phyloP scores from a whole-genome alignment of 2,113 vertebrate species.

The Alligator sinensis region DNA sequence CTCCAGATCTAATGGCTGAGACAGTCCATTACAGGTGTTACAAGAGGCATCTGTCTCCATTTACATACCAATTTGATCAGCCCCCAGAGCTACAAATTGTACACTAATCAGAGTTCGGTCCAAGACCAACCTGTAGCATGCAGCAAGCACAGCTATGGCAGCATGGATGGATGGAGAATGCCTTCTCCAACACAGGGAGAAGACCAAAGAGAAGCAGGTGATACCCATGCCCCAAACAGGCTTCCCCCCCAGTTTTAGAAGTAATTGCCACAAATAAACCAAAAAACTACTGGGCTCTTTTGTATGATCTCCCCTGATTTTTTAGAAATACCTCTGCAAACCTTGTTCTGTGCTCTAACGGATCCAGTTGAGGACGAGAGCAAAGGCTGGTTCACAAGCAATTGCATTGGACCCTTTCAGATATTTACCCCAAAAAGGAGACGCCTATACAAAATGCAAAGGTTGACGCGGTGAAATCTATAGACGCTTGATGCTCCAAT shows the following conservation, averaged over 20 bases:
- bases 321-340: slow-evolving; percentile 1
- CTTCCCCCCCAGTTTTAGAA: not conserved
- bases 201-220: not conserved
- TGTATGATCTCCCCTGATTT: not conserved
- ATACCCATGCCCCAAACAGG: not conserved
- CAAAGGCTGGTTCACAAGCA: not conserved
- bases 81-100: not conserved
- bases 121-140: not conserved
- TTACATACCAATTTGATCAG: slow-evolving; percentile 46
- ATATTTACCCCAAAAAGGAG: not conserved
- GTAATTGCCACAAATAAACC: not conserved
- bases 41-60: slow-evolving; percentile 49
- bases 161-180: not conserved
- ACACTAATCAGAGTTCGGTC: slow-evolving; percentile 8
- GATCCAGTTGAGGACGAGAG: not conserved
- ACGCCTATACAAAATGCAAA: not conserved
- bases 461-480: not conserved
- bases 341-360: not conserved
- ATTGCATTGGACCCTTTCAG: not conserved
- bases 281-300: not conserved
- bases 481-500: not conserved
- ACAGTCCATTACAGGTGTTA: slow-evolving; percentile 58
- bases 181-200: not conserved
- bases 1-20: slow-evolving; percentile 49
- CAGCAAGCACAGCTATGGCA: not conserved